Evolutionary conservation across 2,113 vertebrate genomes (phyloP).

Genomic region (Cyanocitta stelleri): DNA sequence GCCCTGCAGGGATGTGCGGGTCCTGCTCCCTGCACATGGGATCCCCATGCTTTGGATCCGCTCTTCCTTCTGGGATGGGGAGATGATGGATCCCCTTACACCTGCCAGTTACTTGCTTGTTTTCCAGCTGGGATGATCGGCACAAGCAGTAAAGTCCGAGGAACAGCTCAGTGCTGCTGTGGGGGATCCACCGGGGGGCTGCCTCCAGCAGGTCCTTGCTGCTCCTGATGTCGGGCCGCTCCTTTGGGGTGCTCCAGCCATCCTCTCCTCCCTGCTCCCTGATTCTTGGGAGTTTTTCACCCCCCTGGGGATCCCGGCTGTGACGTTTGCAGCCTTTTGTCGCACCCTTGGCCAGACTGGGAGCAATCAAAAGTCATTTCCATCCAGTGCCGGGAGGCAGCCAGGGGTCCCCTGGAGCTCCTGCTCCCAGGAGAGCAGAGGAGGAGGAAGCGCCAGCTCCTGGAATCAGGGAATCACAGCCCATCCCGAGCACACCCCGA

Average conservation of each 20-base stretch:
- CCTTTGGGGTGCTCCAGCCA: neutral
- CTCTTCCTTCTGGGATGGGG: neutral
- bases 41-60: fast-evolving
- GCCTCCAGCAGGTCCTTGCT: fast-evolving
- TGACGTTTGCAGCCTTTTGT: neutral
- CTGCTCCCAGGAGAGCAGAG: neutral
- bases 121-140: neutral
- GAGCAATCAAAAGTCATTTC: neutral
- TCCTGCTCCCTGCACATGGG: neutral
- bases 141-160: neutral
- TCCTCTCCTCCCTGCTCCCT: neutral
- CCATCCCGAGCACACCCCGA: neutral
- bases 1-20: neutral
- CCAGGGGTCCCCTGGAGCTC: neutral
- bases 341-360: neutral
- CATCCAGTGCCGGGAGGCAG: neutral
- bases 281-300: fast-evolving
- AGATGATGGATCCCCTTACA: fast-evolving
- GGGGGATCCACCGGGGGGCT: neutral
- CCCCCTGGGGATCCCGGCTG: fast-evolving
- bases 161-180: fast-evolving
- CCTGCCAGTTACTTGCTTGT: fast-evolving
- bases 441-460: neutral
- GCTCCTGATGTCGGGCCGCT: fast-evolving
- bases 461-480: neutral